Conservation (phyloP, 1,140 invertebrate genomes). For the Halyomorpha halys region DNA sequence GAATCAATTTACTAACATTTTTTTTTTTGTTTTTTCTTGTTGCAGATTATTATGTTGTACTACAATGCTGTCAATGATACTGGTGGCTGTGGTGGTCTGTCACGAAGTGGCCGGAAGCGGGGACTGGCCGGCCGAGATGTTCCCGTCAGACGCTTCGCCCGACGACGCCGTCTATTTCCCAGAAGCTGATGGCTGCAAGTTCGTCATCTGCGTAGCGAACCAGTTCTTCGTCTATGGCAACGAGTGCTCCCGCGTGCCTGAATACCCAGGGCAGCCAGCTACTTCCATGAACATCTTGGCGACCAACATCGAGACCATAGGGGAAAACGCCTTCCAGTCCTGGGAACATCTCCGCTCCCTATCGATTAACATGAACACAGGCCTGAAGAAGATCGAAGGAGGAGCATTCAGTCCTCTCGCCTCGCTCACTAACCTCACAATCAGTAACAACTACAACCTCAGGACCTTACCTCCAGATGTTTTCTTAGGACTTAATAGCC, state of each 20-base stretch:
- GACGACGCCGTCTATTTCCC: background rate
- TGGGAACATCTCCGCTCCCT: background rate
- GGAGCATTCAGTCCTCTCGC: constrained; percentile 3
- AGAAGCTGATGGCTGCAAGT: constrained; percentile 1
- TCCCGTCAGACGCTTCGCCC: background rate
- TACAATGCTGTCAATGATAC: background rate
- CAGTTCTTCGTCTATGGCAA: background rate
- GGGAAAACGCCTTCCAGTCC: constrained; percentile 10
- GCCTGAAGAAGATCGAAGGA: constrained; percentile 9
- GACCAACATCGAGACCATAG: constrained; percentile 2
- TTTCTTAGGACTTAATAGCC: constrained; percentile 34
- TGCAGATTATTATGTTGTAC: constrained; percentile 12
- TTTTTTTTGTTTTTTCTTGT: background rate
- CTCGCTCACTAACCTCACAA: constrained; percentile 9
- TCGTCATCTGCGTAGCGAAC: background rate
- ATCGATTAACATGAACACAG: constrained; percentile 6
- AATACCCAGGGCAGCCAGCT: background rate
- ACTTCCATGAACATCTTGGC: background rate
- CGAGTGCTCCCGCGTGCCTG: constrained; percentile 3
- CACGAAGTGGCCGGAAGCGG: background rate
- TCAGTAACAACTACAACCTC: constrained; percentile 27
- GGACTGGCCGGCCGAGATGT: constrained; percentile 5
- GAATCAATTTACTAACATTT: no score
- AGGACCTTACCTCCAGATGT: constrained; percentile 37
- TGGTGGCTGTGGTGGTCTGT: constrained; percentile 5